Percentiles rank a stretch among this genome's conserved stretches.
These are phyloP conservation scores for Lamproptera curius DNA, from an alignment of 2,888 invertebrate genomes.

Conservation along the genomic window DNA sequence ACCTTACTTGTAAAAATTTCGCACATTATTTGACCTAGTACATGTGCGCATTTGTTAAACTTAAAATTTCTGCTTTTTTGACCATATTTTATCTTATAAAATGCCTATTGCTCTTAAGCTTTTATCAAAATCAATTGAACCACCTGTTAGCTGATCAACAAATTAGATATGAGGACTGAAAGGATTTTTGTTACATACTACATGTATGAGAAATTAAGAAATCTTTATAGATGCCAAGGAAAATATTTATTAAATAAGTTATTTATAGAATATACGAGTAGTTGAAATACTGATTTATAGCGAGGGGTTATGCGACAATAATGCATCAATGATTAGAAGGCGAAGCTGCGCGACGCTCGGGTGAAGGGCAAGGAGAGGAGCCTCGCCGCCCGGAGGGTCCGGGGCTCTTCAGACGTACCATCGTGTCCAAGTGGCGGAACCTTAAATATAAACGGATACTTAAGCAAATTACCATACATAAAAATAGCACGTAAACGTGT, in stretches of 20 bases:
- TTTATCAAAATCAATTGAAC: too few relatives aligned
- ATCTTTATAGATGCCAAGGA: conserved; percentile 38
- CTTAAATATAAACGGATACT: conserved; percentile 64
- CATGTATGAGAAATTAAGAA: neutral
- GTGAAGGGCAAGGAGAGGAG: conserved; percentile 85
- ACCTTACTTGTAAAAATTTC: too few relatives aligned
- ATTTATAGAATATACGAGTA: conserved; percentile 12
- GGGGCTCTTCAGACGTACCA: conserved; percentile 86
- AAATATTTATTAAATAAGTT: conserved; percentile 36
- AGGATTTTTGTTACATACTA: too few relatives aligned
- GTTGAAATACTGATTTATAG: neutral
- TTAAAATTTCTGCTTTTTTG: too few relatives aligned
- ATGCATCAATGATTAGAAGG: conserved; percentile 47
- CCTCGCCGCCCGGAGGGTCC: conserved; percentile 80
- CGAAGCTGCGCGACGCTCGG: conserved; percentile 74
- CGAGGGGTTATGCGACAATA: conserved; percentile 15
- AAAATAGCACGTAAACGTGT: too few relatives aligned
- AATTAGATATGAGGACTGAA: too few relatives aligned
- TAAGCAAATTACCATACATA: too few relatives aligned
- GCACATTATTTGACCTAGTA: too few relatives aligned
- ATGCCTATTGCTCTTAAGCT: too few relatives aligned
- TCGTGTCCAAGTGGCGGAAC: conserved; percentile 92
- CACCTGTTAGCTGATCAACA: too few relatives aligned
- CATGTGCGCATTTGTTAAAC: too few relatives aligned
- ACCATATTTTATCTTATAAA: too few relatives aligned